A percentile compares a stretch with the other conserved stretches of the same genome.
phyloP scores from a whole-genome alignment of 2,888 invertebrate genomes.

The Mesorhabditis sp. region DNA sequence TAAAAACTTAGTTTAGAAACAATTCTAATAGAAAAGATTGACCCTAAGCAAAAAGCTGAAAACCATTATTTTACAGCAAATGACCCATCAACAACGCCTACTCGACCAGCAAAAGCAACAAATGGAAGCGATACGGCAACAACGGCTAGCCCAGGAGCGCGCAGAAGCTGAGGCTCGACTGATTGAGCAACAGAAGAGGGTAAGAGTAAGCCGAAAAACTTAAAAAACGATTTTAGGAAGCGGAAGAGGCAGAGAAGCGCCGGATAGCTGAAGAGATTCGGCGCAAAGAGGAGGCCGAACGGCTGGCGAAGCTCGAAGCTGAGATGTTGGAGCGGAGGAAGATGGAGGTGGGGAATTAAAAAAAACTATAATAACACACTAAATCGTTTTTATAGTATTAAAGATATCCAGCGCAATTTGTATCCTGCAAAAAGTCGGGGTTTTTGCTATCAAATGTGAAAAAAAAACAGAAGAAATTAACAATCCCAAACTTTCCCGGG shows the following conservation, averaged over 20 bases:
- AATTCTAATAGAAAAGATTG: not conserved
- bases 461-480: too few species aligned
- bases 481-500: not conserved
- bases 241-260: not conserved
- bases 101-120: not conserved
- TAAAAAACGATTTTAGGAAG: not conserved
- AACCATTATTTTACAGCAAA: not conserved
- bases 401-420: too few species aligned
- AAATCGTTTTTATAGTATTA: too few species aligned
- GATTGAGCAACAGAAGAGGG: conserved; percentile 1
- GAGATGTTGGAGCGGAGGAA: conserved; percentile 2
- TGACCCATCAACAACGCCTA: not conserved
- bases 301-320: not conserved
- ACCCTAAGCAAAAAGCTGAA: conserved; percentile 12
- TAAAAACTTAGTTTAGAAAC: too few species aligned
- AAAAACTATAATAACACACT: too few species aligned
- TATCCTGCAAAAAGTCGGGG: too few species aligned
- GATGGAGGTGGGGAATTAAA: not conserved
- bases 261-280: not conserved
- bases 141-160: not conserved
- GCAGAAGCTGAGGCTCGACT: conserved; percentile 6
- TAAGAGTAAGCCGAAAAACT: not conserved
- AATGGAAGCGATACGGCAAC: not conserved
- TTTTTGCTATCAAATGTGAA: too few species aligned
- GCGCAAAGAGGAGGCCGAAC: not conserved